These are phyloP conservation scores for Xiphophorus couchianus DNA, from an alignment of 2,113 vertebrate species.

Conservation along the genomic window DNA sequence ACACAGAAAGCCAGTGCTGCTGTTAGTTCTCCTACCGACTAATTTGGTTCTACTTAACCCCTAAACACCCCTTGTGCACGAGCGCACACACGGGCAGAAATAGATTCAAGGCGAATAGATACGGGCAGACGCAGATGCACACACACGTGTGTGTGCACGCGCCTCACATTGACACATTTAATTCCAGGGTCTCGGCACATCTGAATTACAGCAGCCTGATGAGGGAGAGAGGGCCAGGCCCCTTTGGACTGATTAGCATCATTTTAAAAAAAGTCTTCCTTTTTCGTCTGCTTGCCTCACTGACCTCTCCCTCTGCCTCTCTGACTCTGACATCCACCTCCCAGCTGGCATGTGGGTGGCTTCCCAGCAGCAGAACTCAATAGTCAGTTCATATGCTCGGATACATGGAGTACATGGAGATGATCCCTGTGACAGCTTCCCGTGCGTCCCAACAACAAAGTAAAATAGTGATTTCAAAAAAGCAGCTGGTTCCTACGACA, in stretches of 20 bases:
- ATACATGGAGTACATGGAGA: constrained; percentile 86
- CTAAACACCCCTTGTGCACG: constrained; percentile 40
- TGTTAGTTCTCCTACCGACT: constrained; percentile 71
- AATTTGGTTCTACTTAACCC: constrained; percentile 80
- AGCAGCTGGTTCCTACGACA: too few species aligned
- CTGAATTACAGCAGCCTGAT: constrained; percentile 92
- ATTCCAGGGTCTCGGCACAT: constrained; percentile 96
- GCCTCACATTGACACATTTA: constrained; percentile 89
- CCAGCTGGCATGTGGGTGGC: constrained; percentile 87
- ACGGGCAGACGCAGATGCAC: constrained; percentile 20
- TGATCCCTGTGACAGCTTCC: constrained; percentile 74
- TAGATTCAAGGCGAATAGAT: constrained; percentile 56
- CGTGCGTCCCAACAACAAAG: constrained; percentile 13
- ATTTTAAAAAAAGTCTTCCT: constrained; percentile 91
- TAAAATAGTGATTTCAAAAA: constrained; percentile 20
- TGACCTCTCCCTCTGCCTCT: constrained; percentile 69
- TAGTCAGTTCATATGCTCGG: constrained; percentile 75
- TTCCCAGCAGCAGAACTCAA: constrained; percentile 87
- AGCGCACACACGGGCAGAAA: constrained; percentile 29
- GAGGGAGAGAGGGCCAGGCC: constrained; percentile 90
- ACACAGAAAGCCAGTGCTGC: constrained; percentile 69
- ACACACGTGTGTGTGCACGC: constrained; percentile 20
- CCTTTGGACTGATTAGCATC: constrained; percentile 97
- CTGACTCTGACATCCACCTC: constrained; percentile 39
- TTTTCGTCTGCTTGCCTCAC: constrained; percentile 80